Evolutionary conservation across 2,797 vertebrate genomes (phyloP).

Genomic region (Lithobates pipiens): DNA sequence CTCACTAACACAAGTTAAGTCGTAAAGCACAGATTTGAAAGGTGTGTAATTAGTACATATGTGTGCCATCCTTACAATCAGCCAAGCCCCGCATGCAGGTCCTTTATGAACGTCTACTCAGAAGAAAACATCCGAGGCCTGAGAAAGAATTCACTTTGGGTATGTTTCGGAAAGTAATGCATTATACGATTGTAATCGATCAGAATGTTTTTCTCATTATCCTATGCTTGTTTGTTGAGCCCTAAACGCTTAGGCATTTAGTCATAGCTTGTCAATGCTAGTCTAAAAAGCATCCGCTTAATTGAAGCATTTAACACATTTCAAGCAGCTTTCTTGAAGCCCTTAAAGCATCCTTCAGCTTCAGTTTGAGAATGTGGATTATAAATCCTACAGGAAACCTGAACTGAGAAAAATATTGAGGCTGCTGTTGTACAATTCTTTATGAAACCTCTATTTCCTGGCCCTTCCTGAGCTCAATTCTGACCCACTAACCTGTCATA

Average conservation of each 20-base stretch:
- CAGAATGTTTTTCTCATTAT: slow-evolving; percentile 53
- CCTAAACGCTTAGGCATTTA: neutral
- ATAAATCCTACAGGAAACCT: no score
- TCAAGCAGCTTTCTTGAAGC: neutral
- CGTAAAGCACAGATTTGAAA: slow-evolving; percentile 75
- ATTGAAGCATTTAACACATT: no score
- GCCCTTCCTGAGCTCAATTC: no score
- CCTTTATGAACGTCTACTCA: slow-evolving; percentile 98
- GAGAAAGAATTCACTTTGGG: slow-evolving; percentile 94
- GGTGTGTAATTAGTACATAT: slow-evolving; percentile 87
- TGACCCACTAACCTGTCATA: no score
- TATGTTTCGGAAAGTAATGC: slow-evolving; percentile 81
- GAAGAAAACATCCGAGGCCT: slow-evolving; percentile 96
- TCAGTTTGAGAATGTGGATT: no score
- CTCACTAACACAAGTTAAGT: slow-evolving; percentile 77
- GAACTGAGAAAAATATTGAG: no score
- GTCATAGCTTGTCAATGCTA: neutral
- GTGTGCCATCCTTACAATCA: slow-evolving; percentile 97
- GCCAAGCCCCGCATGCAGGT: slow-evolving; percentile 99
- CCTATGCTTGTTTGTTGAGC: neutral
- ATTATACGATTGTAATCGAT: slow-evolving; percentile 64
- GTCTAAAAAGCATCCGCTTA: no score
- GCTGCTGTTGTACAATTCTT: no score
- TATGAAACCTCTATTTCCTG: no score
- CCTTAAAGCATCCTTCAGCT: neutral